Base-by-base conservation (phyloP, 2,797 vertebrate species). In the Sorex maritimensis region DNA sequence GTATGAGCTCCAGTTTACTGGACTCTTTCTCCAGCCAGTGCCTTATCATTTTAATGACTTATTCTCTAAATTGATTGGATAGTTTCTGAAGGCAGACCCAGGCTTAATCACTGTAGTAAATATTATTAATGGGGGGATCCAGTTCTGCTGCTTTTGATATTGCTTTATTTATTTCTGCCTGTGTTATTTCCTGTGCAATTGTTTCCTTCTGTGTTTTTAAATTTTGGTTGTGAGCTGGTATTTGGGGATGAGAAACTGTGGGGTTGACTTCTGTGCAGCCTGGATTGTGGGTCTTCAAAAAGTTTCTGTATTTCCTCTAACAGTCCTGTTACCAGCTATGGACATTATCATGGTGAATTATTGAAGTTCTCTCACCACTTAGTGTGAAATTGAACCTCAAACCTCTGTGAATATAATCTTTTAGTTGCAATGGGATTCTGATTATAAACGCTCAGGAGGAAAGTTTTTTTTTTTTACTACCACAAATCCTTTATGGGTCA, bases 361-460 rank as follows among this genome's bases (percentile, higher is more conserved):
- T 9, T 61, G 63, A 52, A 38, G 28, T 44, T 68, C 41, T 8
- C 52, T 30, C 2, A 6, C 10, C 44, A 38, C 77, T 7, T 63
- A n/a, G 7, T 71, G 1, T 75, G 71, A n/a, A 86, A 80, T 41
- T 80, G 24, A 75, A 49, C 21, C 9, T 83, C 34, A 78, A 88
- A 77, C 3, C 38, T 58, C 2, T 21, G 13, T 71, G n/a, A 19
- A 7, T 80, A 75, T 67, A 83, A 34, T 3, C 28, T 41, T 69
- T n/a, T 23, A 84, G 49, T 87, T 90, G 68, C 5, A 88, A 34
- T 24, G 44, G 30, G 55, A 23, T 81, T 58, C 5, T 73, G 41
- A n/a, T 52, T 86, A 85, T 15, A 73, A 26, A 52, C 88, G 95
- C 55, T 92, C 63, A 52, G 38, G 77, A 79, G 71, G 23, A 15